Percentiles rank a stretch among this genome's conserved stretches.
Evolutionary conservation across 2,113 vertebrate genomes (phyloP).

Genomic region (Loxodonta africana): DNA sequence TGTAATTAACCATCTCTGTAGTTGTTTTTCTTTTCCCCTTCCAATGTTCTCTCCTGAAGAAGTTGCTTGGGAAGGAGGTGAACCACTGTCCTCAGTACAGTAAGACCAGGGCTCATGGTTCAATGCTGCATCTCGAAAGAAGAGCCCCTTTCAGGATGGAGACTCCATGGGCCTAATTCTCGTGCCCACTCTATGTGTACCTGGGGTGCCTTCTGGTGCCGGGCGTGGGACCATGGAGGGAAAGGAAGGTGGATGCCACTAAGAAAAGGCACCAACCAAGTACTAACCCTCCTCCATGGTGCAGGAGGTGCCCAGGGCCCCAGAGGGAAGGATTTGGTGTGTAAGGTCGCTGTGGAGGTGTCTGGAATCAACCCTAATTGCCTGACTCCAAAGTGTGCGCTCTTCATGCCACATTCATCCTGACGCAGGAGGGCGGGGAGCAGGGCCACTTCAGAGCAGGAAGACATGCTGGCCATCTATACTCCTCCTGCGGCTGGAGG

Average conservation of each 20-base stretch:
- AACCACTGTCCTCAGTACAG: neutral
- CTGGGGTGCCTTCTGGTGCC: too few relatives aligned
- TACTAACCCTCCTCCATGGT: neutral
- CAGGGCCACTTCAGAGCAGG: neutral
- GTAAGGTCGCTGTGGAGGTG: neutral
- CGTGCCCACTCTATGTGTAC: neutral
- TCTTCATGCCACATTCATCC: neutral
- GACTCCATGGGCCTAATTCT: neutral
- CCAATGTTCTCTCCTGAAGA: neutral
- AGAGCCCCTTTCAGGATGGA: neutral
- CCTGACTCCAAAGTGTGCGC: neutral
- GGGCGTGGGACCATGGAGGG: neutral
- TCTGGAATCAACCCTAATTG: neutral
- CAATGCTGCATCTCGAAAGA: neutral
- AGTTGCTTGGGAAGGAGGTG: neutral
- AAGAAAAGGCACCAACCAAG: neutral
- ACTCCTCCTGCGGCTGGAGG: rapidly evolving
- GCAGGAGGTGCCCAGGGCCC: neutral
- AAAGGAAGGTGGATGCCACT: neutral
- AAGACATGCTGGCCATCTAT: neutral
- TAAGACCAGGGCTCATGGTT: neutral
- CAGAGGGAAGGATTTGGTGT: neutral
- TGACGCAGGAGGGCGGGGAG: neutral
- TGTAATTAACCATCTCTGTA: neutral
- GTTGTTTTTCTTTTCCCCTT: neutral